phyloP scores from a whole-genome alignment of 2,113 vertebrate species.

The Halichoeres trimaculatus region DNA sequence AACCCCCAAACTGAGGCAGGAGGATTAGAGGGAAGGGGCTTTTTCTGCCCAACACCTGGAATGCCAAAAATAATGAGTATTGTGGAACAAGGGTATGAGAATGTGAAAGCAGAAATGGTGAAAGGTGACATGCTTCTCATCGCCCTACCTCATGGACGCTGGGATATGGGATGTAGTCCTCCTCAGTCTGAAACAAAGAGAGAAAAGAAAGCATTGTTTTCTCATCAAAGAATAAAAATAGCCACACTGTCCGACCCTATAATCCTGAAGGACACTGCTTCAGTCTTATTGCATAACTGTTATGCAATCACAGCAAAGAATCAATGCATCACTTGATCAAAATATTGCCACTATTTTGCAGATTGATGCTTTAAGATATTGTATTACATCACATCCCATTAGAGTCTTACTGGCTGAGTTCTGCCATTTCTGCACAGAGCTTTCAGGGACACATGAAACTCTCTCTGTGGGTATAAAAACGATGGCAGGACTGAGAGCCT shows the following conservation, averaged over 20 bases:
- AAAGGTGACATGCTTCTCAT: constrained; percentile 1
- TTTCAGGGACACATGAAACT: constrained; percentile 5
- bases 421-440: constrained; percentile 16
- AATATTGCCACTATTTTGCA: constrained; percentile 7
- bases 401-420: background rate
- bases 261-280: constrained; percentile 46
- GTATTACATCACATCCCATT: constrained; percentile 7
- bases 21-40: constrained; percentile 96
- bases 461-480: background rate
- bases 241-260: constrained; percentile 21
- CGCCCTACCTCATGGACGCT: constrained; percentile 94
- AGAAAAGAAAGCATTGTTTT: constrained; percentile 49
- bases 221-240: constrained; percentile 53
- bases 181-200: constrained; percentile 88
- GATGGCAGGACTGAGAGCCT: constrained; percentile 11
- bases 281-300: constrained; percentile 47
- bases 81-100: background rate
- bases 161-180: constrained; percentile 98
- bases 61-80: background rate
- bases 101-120: background rate
- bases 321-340: constrained; percentile 34
- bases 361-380: constrained; percentile 3
- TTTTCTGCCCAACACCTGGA: constrained; percentile 90
- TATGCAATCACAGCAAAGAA: constrained; percentile 37
- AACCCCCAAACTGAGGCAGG: constrained; percentile 97